Evolutionary conservation across 2,113 vertebrate genomes (phyloP).

Genomic region (Tetrax tetrax): DNA sequence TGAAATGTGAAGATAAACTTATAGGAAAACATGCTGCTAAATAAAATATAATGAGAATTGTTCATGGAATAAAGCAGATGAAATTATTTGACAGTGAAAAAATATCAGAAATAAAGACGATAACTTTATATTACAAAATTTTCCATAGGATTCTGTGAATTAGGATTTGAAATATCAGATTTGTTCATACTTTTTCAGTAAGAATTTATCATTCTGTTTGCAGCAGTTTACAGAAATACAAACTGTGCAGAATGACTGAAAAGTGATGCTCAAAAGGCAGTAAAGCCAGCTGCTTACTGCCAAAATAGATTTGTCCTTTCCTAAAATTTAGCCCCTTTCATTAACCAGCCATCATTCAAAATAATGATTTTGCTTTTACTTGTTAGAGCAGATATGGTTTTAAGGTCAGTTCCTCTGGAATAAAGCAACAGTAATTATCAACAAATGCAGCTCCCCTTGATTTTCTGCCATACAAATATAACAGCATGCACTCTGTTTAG

Average conservation of each 20-base stretch:
- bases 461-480: not conserved
- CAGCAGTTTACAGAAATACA: not conserved
- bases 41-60: not conserved
- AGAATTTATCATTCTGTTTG: not conserved
- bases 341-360: not conserved
- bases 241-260: not conserved
- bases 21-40: slow-evolving; percentile 5
- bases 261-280: not conserved
- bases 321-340: slow-evolving; percentile 11
- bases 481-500: not conserved
- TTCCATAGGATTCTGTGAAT: not conserved
- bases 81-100: not conserved
- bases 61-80: not conserved
- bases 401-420: slow-evolving; percentile 13
- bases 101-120: not conserved
- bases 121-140: not conserved
- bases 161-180: slow-evolving; percentile 14
- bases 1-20: slow-evolving; percentile 46
- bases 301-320: slow-evolving; percentile 24
- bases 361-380: not conserved
- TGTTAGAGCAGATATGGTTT: slow-evolving; percentile 6
- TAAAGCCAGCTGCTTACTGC: not conserved
- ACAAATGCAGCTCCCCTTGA: not conserved
- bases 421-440: slow-evolving; percentile 1
- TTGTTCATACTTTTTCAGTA: not conserved